Conservation (phyloP, 2,797 vertebrate species). For the Epinephelus awoara region DNA sequence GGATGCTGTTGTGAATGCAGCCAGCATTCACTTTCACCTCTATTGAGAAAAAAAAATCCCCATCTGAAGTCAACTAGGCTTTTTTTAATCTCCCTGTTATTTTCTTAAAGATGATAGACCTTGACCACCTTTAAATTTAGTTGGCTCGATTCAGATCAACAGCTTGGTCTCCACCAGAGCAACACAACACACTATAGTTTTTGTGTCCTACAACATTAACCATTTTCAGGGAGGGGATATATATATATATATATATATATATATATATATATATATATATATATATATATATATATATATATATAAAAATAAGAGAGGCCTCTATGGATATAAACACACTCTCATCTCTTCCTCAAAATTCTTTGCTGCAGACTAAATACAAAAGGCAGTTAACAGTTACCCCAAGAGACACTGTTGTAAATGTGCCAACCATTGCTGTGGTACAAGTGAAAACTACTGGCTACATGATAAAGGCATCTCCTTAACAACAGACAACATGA, state of each 20-base stretch:
- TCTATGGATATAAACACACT: conserved; percentile 19
- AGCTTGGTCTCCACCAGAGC: not conserved
- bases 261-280: too few species aligned
- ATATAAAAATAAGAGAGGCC: not conserved
- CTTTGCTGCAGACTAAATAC: conserved; percentile 26
- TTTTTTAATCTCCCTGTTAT: not conserved
- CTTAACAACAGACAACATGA: conserved; percentile 16
- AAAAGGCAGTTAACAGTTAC: conserved; percentile 21
- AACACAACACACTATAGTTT: not conserved
- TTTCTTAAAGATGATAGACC: not conserved
- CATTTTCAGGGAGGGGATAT: not conserved
- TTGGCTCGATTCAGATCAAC: not conserved
- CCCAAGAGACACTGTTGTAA: conserved; percentile 13
- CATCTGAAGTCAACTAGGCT: not conserved
- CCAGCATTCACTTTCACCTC: conserved; percentile 1
- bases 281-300: too few species aligned
- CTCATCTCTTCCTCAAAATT: not conserved
- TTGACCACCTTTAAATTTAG: not conserved
- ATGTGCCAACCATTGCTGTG: conserved; percentile 21
- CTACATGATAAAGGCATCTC: conserved; percentile 29
- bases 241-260: too few species aligned
- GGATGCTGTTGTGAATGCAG: not conserved
- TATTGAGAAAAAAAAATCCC: not conserved
- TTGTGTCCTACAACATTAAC: not conserved
- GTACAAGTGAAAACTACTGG: conserved; percentile 29